Evolutionary conservation across 2,113 vertebrate species (phyloP).

Genomic region (Alouatta palliata): DNA sequence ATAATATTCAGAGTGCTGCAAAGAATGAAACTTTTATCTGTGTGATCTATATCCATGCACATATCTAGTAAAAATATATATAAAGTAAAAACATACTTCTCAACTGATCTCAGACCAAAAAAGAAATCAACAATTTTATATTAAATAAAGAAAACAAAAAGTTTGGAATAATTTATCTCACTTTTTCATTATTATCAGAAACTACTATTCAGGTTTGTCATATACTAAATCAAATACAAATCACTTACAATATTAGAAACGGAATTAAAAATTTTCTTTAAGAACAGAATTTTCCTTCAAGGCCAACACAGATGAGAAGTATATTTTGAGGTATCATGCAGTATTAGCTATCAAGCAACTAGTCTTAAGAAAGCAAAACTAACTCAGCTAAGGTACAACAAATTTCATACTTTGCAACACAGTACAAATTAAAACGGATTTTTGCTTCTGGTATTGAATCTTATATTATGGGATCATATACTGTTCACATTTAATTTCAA

Average conservation of each 20-base stretch:
- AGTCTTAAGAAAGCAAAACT: slow-evolving; percentile 65
- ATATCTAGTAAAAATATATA: slow-evolving; percentile 49
- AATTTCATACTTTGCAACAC: slow-evolving; percentile 88
- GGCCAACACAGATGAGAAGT: slow-evolving; percentile 81
- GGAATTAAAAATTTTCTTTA: slow-evolving; percentile 31
- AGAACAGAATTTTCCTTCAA: slow-evolving; percentile 25
- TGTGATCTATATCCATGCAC: slow-evolving; percentile 76
- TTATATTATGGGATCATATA: slow-evolving; percentile 34
- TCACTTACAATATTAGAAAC: slow-evolving; percentile 1
- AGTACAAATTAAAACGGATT: slow-evolving; percentile 65
- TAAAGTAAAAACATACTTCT: slow-evolving; percentile 81
- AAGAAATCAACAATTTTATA: background rate
- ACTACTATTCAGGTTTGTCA: background rate
- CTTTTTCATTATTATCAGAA: slow-evolving; percentile 32
- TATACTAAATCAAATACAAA: slow-evolving; percentile 44
- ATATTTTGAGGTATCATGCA: slow-evolving; percentile 83
- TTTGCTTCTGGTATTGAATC: slow-evolving; percentile 60
- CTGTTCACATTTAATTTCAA: slow-evolving; percentile 70
- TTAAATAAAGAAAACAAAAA: background rate
- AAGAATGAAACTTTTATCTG: slow-evolving; percentile 84
- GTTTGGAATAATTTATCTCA: slow-evolving; percentile 27
- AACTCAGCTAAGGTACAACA: slow-evolving; percentile 57
- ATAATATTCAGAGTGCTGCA: slow-evolving; percentile 81
- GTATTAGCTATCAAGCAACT: slow-evolving; percentile 78
- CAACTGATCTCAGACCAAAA: slow-evolving; percentile 74